Evolutionary conservation across 2,888 invertebrate genomes (phyloP), one percentile per base, ranked within the genome.

Genomic region (Ormyrus nitidulus): DNA sequence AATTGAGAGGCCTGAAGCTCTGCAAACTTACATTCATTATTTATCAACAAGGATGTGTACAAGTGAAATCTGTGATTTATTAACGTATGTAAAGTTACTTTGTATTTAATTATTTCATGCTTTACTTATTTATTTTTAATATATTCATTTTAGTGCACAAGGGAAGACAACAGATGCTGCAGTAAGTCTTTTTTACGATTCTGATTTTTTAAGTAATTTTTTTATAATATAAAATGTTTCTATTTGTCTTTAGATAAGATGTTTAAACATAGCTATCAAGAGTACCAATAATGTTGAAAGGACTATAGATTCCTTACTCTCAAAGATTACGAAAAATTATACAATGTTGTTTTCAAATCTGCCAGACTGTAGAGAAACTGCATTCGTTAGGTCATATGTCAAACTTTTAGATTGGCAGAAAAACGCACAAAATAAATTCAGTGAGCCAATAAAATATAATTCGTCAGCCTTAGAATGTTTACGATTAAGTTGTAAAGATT

Each of bases 21-120:
- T 96, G 9, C 93, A 94, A 82, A 95, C 95, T 85, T 97, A 96
- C 87, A 92, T 95, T 9, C 93, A 94, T 84, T 95, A 95, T 88
- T 90, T 97, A n/a, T 93, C 93, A 9, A 93, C 91, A 7, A 94
- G 94, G 84, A 93, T 94, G 82, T 93, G 94, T 82, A 92, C 94
- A 51, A 92, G 92, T 10, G 95, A 96, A 87, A 92, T 95, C 2
- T 93, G 94, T 3, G 95, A 95, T 89, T 90, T 95, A 75, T 91
- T 96, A n/a, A 94, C 94, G 95, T 95, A 91, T 92, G 93, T 91
- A 70, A 79, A 79, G 79, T 74, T 0, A 53, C 70, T 51, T 79
- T 48, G 19, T 71, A 74, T 54, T 65, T 71, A 56, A 70, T 56
- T 54, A 70, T 13, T 74, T 48, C 19, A 34, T 34, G 4, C 64